Conservation (phyloP, 2,113 vertebrate species). For the Gopherus evgoodei region DNA sequence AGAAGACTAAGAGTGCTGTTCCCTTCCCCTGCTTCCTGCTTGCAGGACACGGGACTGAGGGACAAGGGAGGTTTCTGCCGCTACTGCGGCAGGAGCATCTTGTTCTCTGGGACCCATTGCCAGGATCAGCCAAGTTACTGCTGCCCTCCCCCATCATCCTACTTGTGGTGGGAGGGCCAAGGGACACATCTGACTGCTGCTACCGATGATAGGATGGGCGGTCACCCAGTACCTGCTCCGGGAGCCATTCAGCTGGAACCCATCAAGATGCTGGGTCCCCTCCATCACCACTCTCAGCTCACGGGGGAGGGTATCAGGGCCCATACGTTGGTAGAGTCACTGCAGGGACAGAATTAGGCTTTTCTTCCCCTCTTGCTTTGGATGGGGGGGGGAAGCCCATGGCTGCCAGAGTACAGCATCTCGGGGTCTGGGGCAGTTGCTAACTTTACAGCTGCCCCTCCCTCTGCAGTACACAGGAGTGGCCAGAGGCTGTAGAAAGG, state of each 20-base stretch:
- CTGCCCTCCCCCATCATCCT: neutral
- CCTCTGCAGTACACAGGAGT: neutral
- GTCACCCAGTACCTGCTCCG: neutral
- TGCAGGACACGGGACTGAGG: neutral
- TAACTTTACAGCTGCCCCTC: neutral
- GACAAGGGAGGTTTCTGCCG: no score
- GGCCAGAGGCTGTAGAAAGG: neutral
- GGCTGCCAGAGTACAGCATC: neutral
- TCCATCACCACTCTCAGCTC: neutral
- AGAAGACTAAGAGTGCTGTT: neutral
- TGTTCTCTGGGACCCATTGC: no score
- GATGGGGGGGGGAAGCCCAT: neutral
- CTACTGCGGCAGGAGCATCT: no score
- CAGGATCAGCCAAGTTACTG: neutral
- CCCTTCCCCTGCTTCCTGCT: neutral
- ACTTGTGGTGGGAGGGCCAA: neutral
- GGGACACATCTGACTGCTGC: neutral
- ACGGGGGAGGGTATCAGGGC: neutral
- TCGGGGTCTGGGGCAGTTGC: neutral
- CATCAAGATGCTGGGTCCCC: neutral
- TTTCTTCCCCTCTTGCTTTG: neutral
- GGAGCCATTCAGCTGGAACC: neutral
- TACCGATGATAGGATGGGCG: neutral
- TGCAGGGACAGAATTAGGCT: neutral
- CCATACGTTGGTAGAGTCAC: neutral